Conservation (phyloP, 2,888 invertebrate species). For the Globia sparganii region DNA sequence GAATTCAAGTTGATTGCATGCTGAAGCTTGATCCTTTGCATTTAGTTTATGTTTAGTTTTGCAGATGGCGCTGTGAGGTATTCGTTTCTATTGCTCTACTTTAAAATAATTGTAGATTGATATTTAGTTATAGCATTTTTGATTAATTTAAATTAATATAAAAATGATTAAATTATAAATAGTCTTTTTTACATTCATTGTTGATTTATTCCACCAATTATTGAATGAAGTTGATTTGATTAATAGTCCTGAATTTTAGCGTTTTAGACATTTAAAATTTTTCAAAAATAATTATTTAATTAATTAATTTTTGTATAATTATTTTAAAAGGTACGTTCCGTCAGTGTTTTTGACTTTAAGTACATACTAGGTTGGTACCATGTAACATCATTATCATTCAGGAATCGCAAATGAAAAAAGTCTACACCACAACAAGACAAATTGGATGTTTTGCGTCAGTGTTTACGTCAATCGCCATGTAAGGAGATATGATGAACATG, state of each 20-base stretch:
- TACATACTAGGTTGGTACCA: neutral
- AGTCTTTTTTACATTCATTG: neutral
- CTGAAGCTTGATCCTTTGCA: neutral
- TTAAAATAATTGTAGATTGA: conserved; percentile 16
- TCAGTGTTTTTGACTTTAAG: neutral
- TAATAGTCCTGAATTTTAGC: neutral
- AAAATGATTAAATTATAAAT: neutral
- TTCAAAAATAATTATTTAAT: neutral
- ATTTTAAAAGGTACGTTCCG: neutral
- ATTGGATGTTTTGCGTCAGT: conserved; percentile 39
- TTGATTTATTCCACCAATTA: neutral
- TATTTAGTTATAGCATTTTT: neutral
- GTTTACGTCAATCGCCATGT: conserved; percentile 45
- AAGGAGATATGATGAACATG: conserved; percentile 16
- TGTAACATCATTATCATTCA: conserved; percentile 19
- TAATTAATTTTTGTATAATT: neutral
- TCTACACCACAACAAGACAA: conserved; percentile 6
- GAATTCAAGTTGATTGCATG: conserved; percentile 16
- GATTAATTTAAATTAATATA: too few species aligned
- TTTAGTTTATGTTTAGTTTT: conserved; percentile 25
- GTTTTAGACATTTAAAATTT: neutral
- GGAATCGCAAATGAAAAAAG: conserved; percentile 10
- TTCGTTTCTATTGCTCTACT: neutral
- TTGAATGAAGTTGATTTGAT: neutral
- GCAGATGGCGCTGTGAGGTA: conserved; percentile 51